A percentile compares a stretch with the other conserved stretches of the same genome.
These are phyloP conservation scores for Rhabdophis nuchalis DNA, from an alignment of 2,797 vertebrate species.

Conservation along the genomic window DNA sequence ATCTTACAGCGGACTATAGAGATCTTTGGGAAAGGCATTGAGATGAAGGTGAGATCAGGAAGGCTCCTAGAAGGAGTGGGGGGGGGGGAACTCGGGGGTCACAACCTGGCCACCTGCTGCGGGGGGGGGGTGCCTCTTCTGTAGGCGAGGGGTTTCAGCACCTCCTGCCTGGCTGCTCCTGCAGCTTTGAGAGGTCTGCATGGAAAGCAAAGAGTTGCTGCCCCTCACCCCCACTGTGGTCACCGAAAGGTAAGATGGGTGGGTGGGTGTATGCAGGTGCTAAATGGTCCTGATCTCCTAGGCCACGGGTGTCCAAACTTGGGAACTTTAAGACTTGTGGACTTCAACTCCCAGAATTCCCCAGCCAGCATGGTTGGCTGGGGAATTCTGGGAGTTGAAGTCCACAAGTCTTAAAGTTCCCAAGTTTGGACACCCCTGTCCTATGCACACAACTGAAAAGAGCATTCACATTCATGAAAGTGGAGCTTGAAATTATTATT, in stretches of 20 bases:
- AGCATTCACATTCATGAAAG: neutral
- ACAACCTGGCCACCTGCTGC: neutral
- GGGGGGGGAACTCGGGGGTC: neutral
- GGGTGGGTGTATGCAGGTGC: too few relatives aligned
- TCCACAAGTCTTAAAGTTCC: too few relatives aligned
- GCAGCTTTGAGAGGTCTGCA: neutral
- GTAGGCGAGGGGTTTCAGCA: neutral
- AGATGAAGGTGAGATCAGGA: slow-evolving; percentile 78
- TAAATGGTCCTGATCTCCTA: neutral
- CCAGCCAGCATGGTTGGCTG: too few relatives aligned
- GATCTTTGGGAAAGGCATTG: slow-evolving; percentile 78
- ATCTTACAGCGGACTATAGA: slow-evolving; percentile 73
- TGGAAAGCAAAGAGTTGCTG: neutral
- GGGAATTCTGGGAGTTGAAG: too few relatives aligned
- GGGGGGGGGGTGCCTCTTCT: neutral
- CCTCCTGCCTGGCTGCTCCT: neutral
- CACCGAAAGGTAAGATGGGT: neutral
- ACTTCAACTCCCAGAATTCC: too few relatives aligned
- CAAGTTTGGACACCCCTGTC: too few relatives aligned
- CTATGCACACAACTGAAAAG: neutral
- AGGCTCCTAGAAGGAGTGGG: neutral
- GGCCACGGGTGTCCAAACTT: too few relatives aligned
- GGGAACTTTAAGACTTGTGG: too few relatives aligned
- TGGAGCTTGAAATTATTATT: neutral
- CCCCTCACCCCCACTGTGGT: neutral